Percentiles rank a stretch among this genome's conserved stretches.
Conservation (phyloP, 2,888 invertebrate genomes). For the Rhodophaea formosa region DNA sequence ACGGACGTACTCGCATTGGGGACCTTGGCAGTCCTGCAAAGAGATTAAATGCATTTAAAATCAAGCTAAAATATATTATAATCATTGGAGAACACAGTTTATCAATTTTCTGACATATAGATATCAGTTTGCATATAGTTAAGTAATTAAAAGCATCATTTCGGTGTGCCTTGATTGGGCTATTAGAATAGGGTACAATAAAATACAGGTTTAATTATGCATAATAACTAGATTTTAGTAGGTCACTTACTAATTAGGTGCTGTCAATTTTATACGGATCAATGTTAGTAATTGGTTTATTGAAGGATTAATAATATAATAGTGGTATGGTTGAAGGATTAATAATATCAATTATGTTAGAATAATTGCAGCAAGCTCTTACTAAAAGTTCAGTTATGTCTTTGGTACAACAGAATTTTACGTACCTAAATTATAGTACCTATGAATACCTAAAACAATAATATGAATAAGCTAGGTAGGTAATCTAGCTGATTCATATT, state of each 20-base stretch:
- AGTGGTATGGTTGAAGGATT: neutral
- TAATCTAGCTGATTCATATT: too few relatives aligned
- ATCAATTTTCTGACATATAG: neutral
- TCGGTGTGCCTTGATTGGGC: neutral
- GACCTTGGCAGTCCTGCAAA: constrained; percentile 73
- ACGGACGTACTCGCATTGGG: constrained; percentile 83
- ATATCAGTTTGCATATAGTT: neutral
- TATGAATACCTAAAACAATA: too few relatives aligned
- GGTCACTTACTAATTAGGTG: constrained; percentile 27
- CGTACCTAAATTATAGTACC: too few relatives aligned
- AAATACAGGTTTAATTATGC: constrained; percentile 29
- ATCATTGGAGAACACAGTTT: constrained; percentile 1
- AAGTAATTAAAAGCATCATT: neutral
- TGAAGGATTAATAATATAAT: neutral
- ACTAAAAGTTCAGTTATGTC: too few relatives aligned
- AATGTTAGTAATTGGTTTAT: neutral
- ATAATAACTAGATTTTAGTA: constrained; percentile 27
- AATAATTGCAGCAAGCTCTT: neutral
- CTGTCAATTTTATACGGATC: constrained; percentile 1
- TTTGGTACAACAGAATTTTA: too few relatives aligned
- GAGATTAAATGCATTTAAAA: constrained; percentile 22
- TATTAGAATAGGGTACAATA: constrained; percentile 18
- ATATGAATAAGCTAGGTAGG: too few relatives aligned
- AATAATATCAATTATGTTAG: neutral
- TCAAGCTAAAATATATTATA: neutral